phyloP scores from a whole-genome alignment of 1,140 invertebrate genomes.

The Ceratoteleas bidentatus region DNA sequence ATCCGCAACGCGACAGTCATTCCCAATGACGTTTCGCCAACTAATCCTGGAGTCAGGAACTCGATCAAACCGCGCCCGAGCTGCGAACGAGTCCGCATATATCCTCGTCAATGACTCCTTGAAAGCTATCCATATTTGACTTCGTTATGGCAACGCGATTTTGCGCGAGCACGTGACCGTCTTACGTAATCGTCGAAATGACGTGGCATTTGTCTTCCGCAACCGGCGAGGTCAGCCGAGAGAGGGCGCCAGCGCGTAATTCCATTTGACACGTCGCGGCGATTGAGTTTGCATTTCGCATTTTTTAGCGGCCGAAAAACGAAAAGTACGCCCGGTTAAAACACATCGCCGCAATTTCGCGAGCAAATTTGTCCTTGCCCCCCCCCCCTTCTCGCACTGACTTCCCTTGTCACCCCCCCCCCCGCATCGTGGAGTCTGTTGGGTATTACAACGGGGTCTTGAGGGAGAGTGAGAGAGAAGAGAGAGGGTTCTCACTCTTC shows the following conservation, averaged over 20 bases:
- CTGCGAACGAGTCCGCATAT: conserved; percentile 15
- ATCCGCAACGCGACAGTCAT: too few species aligned
- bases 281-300: conserved; percentile 60
- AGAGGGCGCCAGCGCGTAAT: conserved; percentile 29
- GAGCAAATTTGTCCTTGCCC: conserved; percentile 22
- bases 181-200: conserved; percentile 64
- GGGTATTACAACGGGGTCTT: too few species aligned
- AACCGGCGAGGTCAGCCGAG: conserved; percentile 9
- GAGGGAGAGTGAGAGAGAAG: too few species aligned
- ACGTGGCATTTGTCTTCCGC: conserved; percentile 47
- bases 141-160: conserved; percentile 49
- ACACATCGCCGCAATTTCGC: conserved; percentile 38
- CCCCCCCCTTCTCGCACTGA: conserved; percentile 15
- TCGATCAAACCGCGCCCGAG: not conserved
- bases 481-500: conserved; percentile 46
- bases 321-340: conserved; percentile 49
- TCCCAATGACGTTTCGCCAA: too few species aligned
- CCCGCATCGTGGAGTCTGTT: too few species aligned
- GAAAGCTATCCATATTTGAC: conserved; percentile 49
- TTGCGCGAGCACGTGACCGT: conserved; percentile 55
- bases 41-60: not conserved
- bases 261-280: conserved; percentile 45
- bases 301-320: conserved; percentile 53
- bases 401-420: conserved; percentile 41
- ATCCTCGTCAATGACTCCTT: conserved; percentile 24